These are phyloP conservation scores for Tachycineta bicolor DNA, from an alignment of 2,113 vertebrate species.

Conservation along the genomic window DNA sequence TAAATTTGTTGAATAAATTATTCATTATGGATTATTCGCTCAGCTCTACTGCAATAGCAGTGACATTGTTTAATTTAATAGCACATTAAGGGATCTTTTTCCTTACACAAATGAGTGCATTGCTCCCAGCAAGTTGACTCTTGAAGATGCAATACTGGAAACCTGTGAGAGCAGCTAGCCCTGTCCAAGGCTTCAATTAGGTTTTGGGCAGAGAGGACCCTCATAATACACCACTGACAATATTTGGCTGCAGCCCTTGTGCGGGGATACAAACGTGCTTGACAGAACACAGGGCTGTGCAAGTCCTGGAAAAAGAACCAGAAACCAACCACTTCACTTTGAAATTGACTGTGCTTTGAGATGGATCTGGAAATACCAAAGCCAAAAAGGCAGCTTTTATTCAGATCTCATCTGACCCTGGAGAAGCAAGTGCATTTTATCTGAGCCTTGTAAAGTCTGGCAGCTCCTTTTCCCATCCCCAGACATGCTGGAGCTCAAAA, in stretches of 20 bases:
- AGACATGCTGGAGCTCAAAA: neutral
- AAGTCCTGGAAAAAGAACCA: neutral
- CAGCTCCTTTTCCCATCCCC: neutral
- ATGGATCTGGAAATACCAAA: neutral
- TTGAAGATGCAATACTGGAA: conserved; percentile 46
- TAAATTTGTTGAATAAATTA: conserved; percentile 75
- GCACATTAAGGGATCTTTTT: conserved; percentile 71
- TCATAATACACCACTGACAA: neutral
- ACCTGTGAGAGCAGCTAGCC: conserved; percentile 17
- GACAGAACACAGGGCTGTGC: neutral
- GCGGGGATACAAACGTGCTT: neutral
- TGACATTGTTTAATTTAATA: conserved; percentile 75
- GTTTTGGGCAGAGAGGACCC: neutral
- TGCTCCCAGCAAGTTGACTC: conserved; percentile 67
- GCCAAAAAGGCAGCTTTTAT: neutral
- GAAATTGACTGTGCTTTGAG: neutral
- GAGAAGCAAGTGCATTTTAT: neutral
- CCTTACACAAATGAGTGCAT: conserved; percentile 69
- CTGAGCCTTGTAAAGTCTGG: neutral
- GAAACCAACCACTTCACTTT: neutral
- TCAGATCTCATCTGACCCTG: neutral
- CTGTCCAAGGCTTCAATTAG: neutral
- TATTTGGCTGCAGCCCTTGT: neutral
- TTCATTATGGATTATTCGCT: conserved; percentile 74
- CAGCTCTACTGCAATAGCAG: conserved; percentile 68